Percentiles rank a stretch among this genome's conserved stretches.
Conservation (phyloP, 2,113 vertebrate species). For the Mixornis gularis region DNA sequence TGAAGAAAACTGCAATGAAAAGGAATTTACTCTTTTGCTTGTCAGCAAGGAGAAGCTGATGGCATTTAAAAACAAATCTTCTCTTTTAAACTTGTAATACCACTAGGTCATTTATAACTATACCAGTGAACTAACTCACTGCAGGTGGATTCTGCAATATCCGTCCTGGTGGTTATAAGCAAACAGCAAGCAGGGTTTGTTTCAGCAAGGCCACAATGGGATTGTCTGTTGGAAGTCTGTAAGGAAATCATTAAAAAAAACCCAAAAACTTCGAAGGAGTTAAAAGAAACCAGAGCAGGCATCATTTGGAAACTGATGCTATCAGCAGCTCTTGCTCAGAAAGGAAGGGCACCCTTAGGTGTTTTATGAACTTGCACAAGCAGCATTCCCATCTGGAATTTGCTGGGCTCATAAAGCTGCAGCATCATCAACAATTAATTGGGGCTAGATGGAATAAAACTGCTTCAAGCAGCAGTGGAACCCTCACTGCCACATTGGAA, state of each 20-base stretch:
- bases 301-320: background rate
- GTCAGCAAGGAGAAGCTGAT: background rate
- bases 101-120: background rate
- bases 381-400: background rate
- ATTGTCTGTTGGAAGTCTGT: background rate
- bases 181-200: background rate
- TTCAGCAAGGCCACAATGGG: background rate
- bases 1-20: background rate
- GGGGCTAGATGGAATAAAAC: background rate
- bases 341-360: background rate
- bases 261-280: background rate
- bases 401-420: background rate
- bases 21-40: background rate
- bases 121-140: background rate
- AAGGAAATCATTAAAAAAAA: background rate
- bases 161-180: background rate
- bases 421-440: background rate
- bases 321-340: constrained; percentile 8
- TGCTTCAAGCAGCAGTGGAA: background rate
- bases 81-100: background rate
- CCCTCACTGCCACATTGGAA: accelerated
- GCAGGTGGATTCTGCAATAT: background rate
- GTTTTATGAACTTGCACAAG: background rate
- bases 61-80: background rate
- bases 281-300: background rate